phyloP scores from a whole-genome alignment of 1,140 invertebrate genomes.

The Ctenoplectra terminalis region DNA sequence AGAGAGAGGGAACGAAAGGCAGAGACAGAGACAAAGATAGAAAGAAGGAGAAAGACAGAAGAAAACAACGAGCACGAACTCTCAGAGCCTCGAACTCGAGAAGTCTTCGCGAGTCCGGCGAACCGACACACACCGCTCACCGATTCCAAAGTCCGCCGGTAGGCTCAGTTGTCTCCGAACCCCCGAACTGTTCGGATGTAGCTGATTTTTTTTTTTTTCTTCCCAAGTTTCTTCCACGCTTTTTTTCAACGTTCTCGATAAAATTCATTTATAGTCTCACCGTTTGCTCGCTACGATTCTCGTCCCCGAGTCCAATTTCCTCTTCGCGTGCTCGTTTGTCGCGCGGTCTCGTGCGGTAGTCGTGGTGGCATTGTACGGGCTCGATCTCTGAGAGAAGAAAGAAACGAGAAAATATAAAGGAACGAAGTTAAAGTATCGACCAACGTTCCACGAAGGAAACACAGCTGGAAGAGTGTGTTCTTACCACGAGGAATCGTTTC shows the following conservation, averaged over 20 bases:
- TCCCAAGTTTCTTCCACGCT: not conserved
- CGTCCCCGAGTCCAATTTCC: not conserved
- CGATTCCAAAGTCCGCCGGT: constrained; percentile 75
- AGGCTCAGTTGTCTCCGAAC: constrained; percentile 80
- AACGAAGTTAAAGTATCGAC: not conserved
- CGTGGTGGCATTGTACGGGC: not conserved
- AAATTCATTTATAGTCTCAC: too few species aligned
- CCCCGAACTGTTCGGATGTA: constrained; percentile 79
- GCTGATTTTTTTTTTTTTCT: constrained; percentile 30
- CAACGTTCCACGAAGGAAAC: not conserved
- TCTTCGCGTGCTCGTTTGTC: not conserved
- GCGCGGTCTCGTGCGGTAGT: not conserved
- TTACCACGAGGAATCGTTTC: not conserved
- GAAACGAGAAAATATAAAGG: not conserved
- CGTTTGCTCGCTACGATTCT: not conserved
- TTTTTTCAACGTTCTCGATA: not conserved
- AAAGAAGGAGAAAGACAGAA: constrained; percentile 33
- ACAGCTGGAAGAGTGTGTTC: not conserved
- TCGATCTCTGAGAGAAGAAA: not conserved
- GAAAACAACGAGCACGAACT: constrained; percentile 63
- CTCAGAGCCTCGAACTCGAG: constrained; percentile 55
- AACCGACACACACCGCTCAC: constrained; percentile 73
- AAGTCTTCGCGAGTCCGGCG: constrained; percentile 71
- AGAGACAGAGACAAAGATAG: constrained; percentile 4
- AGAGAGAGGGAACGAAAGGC: too few species aligned